A percentile compares a stretch with the other conserved stretches of the same genome.
Conservation (phyloP, 1,140 invertebrate genomes). For the Hermatobates lingyangjiaoensis region DNA sequence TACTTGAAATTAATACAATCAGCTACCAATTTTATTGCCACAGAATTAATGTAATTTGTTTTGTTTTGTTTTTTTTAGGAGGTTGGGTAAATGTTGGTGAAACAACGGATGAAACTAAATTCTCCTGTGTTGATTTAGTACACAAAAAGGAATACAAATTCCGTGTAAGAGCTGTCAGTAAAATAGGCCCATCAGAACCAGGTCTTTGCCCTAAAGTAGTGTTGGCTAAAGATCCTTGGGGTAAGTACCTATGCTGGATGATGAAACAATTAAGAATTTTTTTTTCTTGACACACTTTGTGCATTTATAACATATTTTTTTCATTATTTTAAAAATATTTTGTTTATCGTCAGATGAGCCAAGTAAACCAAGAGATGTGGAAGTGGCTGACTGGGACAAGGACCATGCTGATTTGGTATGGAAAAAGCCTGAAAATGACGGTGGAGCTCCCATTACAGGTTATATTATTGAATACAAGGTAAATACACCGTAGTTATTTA, state of each 20-base stretch:
- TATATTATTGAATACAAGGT: slow-evolving; percentile 80
- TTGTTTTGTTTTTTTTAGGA: slow-evolving; percentile 25
- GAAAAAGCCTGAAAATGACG: slow-evolving; percentile 74
- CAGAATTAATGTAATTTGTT: too few relatives aligned
- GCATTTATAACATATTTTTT: background rate
- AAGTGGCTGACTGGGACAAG: slow-evolving; percentile 89
- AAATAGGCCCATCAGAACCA: slow-evolving; percentile 72
- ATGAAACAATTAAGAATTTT: background rate
- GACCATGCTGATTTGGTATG: slow-evolving; percentile 87
- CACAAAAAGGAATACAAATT: slow-evolving; percentile 87
- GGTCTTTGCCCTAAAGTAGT: slow-evolving; percentile 67
- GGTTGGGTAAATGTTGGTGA: slow-evolving; percentile 73
- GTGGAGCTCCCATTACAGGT: slow-evolving; percentile 82
- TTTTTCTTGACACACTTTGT: background rate
- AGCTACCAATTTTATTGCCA: too few relatives aligned
- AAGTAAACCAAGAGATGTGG: slow-evolving; percentile 72
- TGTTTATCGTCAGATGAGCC: slow-evolving; percentile 55
- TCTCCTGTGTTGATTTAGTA: slow-evolving; percentile 70
- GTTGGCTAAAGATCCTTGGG: slow-evolving; percentile 94
- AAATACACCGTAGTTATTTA: slow-evolving; percentile 9
- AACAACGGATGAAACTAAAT: slow-evolving; percentile 43
- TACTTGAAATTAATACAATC: too few relatives aligned
- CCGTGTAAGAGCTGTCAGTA: slow-evolving; percentile 84
- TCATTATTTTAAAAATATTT: background rate
- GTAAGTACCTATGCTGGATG: slow-evolving; percentile 29